Base-by-base conservation (phyloP, 2,113 vertebrate species). In the Serilophus lunatus region DNA sequence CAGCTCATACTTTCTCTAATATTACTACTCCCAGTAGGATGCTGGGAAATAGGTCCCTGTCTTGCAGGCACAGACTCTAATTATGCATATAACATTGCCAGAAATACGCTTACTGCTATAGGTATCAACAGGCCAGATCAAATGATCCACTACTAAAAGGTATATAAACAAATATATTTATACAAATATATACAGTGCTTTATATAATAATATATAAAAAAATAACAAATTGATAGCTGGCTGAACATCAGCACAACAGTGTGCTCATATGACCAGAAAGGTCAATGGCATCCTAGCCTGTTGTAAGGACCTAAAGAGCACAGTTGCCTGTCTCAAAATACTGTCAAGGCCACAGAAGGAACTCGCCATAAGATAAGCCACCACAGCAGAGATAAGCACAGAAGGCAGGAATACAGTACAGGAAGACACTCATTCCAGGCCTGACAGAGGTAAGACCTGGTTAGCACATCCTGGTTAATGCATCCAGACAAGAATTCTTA, bases 81-180 rank as follows among this genome's bases (percentile, higher is more conserved):
- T 26, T 68, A 28, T 10, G 57, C 18, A 5, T 8, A 26, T 7
- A 40, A 40, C 8, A 7, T 2, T 1, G 1, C 6, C n/a, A 50
- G 29, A 51, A 92, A 47, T 44, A 51, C 4, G 22, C 4, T 8
- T 13, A 70, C 25, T 61, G 19, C 22, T 28, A 1, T 3, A 10
- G 3, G 2, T 20, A 61, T 31, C 24, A 74, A 59, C 20, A 49
- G 31, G 18, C 26, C 19, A 56, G 33, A n/a, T 24, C 19, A 86
- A 80, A 44, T 19, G 1, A 31, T 26, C 16, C 17, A 35, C 23
- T 72, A 47, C 8, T 22, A 35, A 61, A n/a, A 20, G 19, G 17
- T 6, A 50, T 8, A 36, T 15, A 61, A 71, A 61, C 4, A 38
- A 77, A 77, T 40, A 42, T 12, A 38, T 38, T 38, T 28, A 61